Percentiles rank a stretch among this genome's conserved stretches.
Conservation (phyloP, 2,888 invertebrate species). For the Drosophila picticornis region DNA sequence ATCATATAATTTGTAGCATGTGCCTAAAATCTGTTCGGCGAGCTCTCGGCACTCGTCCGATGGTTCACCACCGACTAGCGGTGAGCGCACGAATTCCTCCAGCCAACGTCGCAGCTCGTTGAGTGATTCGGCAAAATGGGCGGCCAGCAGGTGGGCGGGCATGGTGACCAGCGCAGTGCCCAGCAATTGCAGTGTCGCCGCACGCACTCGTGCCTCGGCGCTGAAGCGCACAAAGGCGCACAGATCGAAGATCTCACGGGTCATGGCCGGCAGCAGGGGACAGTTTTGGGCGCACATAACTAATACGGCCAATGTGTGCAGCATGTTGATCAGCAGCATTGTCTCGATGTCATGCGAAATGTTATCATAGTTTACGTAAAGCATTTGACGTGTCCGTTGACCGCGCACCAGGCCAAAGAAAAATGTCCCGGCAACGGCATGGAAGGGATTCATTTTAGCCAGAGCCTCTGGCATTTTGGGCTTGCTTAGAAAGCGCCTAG, state of each 20-base stretch:
- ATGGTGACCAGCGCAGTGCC: conserved; percentile 88
- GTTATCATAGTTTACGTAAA: conserved; percentile 86
- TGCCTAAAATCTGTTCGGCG: conserved; percentile 87
- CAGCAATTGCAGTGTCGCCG: conserved; percentile 89
- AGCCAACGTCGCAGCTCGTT: conserved; percentile 90
- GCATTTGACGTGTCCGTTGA: conserved; percentile 87
- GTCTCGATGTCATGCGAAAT: conserved; percentile 89
- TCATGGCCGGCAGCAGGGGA: conserved; percentile 88
- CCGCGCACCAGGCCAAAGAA: conserved; percentile 93
- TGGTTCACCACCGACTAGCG: conserved; percentile 88
- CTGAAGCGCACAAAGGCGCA: conserved; percentile 89
- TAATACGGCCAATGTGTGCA: conserved; percentile 89
- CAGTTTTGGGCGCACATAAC: conserved; percentile 90
- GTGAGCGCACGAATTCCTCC: conserved; percentile 86
- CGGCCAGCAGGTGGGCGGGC: conserved; percentile 87
- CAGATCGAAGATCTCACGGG: conserved; percentile 89
- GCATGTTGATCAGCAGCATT: conserved; percentile 89
- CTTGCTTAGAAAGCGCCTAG: conserved; percentile 87
- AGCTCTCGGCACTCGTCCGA: conserved; percentile 88
- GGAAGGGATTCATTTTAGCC: conserved; percentile 88
- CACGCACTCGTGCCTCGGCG: conserved; percentile 88
- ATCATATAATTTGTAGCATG: conserved; percentile 74
- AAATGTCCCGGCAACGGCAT: conserved; percentile 91
- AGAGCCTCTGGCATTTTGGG: conserved; percentile 67
- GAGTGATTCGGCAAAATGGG: conserved; percentile 88